phyloP scores from a whole-genome alignment of 2,888 invertebrate species.

The Lumbricus terrestris region DNA sequence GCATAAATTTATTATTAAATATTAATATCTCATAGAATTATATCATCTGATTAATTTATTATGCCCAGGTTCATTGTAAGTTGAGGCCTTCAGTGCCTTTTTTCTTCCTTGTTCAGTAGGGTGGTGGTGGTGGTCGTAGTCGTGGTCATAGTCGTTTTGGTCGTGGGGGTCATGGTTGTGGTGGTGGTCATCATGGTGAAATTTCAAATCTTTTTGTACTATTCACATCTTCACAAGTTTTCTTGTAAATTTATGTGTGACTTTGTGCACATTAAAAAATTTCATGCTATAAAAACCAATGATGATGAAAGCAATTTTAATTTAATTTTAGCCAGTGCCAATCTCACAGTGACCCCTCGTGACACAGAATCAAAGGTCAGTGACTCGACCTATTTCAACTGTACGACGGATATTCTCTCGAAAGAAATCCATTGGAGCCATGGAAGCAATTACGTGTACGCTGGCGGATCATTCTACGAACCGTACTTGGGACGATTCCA shows the following conservation, averaged over 20 bases:
- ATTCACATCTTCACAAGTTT: too few relatives aligned
- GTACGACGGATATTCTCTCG: not conserved
- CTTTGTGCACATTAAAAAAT: too few relatives aligned
- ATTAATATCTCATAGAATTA: too few relatives aligned
- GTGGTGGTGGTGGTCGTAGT: not conserved
- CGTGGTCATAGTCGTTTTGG: too few relatives aligned
- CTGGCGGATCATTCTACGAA: not conserved
- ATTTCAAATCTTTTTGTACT: too few relatives aligned
- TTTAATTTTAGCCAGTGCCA: not conserved
- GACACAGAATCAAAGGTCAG: not conserved
- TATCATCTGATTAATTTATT: too few relatives aligned
- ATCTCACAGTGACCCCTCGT: not conserved
- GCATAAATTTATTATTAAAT: too few relatives aligned
- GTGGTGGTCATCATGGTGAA: too few relatives aligned
- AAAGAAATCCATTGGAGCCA: slow-evolving; percentile 3
- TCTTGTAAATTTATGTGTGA: too few relatives aligned
- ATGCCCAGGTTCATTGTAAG: too few relatives aligned
- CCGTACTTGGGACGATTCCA: not conserved
- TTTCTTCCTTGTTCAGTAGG: not conserved
- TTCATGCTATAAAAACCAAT: not conserved
- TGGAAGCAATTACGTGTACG: not conserved
- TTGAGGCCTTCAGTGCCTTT: too few relatives aligned
- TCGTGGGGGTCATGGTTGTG: too few relatives aligned
- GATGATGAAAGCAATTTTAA: not conserved
- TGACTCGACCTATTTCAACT: not conserved